Percentiles rank a stretch among this genome's conserved stretches.
These are phyloP conservation scores for zebrafish (Danio rerio) DNA, from an alignment of 2,113 vertebrate species.

Conservation along the genomic window GRCz12tu NC_133177.1:38175001-38175500, in stretches of 20 bases:
- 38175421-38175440: not conserved
- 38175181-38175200: conserved; percentile 33
- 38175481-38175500: not conserved
- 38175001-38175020: conserved; percentile 12
- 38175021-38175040: not conserved
- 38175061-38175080: not conserved
- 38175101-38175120: conserved; percentile 9
- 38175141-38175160: conserved; percentile 25
- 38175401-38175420: not conserved
- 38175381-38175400: not conserved
- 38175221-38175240: conserved; percentile 3
- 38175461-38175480: not conserved
- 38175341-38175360: conserved; percentile 1
- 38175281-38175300: not conserved
- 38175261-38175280: not conserved
- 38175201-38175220: conserved; percentile 8
- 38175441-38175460: conserved; percentile 3
- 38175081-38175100: conserved; percentile 31
- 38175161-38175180: conserved; percentile 15
- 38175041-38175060: conserved; percentile 5
- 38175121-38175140: conserved; percentile 6
- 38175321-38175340: conserved; percentile 1
- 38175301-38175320: not conserved
- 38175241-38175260: conserved; percentile 29
- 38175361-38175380: conserved; percentile 13